These are phyloP conservation scores for Notocelia uddmanniana DNA, from an alignment of 2,888 invertebrate genomes.

Conservation along the genomic window DNA sequence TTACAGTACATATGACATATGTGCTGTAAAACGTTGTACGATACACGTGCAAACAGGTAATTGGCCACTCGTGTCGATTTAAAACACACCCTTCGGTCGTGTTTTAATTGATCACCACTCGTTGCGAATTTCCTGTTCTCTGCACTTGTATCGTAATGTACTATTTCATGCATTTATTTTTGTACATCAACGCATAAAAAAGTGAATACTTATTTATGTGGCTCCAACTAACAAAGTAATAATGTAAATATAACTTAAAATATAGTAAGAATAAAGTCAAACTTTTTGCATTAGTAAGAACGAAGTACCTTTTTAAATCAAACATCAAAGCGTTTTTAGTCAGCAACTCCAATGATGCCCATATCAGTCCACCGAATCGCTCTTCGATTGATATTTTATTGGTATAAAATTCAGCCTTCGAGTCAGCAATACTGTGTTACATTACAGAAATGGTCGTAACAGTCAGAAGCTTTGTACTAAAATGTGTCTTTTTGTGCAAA, in stretches of 20 bases:
- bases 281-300: background rate
- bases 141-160: too few species aligned
- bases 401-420: constrained; percentile 37
- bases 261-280: background rate
- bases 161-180: too few species aligned
- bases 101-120: too few species aligned
- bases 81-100: too few species aligned
- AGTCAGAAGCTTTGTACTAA: background rate
- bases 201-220: background rate
- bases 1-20: too few species aligned
- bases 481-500: background rate
- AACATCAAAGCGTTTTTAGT: constrained; percentile 19
- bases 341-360: constrained; percentile 32
- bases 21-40: too few species aligned
- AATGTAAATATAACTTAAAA: background rate
- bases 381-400: constrained; percentile 44
- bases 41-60: too few species aligned
- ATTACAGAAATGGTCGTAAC: constrained; percentile 4
- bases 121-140: too few species aligned
- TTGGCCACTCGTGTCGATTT: too few species aligned
- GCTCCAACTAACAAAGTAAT: background rate
- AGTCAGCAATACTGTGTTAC: constrained; percentile 4
- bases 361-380: constrained; percentile 24
- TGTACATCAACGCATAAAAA: background rate
- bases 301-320: constrained; percentile 8